phyloP scores from a whole-genome alignment of 2,797 vertebrate genomes.

The Jordanella pulchra region DNA sequence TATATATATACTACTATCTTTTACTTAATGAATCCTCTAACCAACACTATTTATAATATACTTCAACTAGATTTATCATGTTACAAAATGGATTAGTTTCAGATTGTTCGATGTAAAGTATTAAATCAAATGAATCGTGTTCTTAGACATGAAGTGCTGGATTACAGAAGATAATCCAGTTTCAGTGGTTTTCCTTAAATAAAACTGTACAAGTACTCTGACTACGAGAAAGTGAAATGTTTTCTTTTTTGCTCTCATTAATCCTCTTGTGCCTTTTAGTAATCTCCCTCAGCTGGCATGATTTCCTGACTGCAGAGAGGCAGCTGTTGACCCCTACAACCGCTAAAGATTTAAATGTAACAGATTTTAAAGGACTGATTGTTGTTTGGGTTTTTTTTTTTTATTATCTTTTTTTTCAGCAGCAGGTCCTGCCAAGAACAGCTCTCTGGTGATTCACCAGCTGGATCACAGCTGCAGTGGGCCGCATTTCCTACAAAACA shows the following conservation, averaged over 20 bases:
- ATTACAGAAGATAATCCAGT: neutral
- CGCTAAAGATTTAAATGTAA: constrained; percentile 53
- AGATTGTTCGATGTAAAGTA: neutral
- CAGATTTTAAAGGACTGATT: constrained; percentile 38
- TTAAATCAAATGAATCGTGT: neutral
- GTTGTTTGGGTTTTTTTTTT: neutral
- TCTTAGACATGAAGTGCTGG: neutral
- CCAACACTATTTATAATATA: neutral
- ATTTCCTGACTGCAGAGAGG: constrained; percentile 56
- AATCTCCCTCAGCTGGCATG: constrained; percentile 59
- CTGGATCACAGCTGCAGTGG: constrained; percentile 54
- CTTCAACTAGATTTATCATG: neutral
- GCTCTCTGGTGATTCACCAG: constrained; percentile 63
- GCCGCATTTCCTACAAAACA: constrained; percentile 43
- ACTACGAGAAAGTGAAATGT: constrained; percentile 5
- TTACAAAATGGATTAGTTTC: neutral
- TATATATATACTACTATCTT: neutral
- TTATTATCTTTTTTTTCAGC: constrained; percentile 19
- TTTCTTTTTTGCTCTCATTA: constrained; percentile 44
- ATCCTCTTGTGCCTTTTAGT: constrained; percentile 63
- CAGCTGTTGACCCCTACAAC: constrained; percentile 66
- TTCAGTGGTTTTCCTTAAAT: neutral
- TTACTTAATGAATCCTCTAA: neutral
- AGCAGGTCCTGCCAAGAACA: constrained; percentile 39
- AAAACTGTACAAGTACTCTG: neutral